Percentiles rank a stretch among this genome's conserved stretches.
Conservation (phyloP, 37 sponge, comb jelly and placozoan species). For the Aphrocallistes beatrix region DNA sequence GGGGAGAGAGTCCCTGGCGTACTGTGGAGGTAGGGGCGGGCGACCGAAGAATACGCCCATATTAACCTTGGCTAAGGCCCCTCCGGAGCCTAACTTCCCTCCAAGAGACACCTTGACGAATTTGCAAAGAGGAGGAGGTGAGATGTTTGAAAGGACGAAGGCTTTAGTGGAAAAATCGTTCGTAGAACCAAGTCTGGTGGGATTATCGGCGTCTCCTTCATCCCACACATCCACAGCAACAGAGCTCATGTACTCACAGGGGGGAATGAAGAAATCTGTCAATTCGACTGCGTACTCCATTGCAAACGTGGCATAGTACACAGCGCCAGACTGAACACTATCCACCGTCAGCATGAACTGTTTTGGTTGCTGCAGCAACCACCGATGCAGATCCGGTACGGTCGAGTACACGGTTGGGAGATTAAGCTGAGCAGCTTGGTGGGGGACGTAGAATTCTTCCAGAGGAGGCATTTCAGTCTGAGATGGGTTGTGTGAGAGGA, state of each 20-base stretch:
- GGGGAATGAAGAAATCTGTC: slow-evolving; percentile 58
- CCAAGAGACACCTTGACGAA: slow-evolving; percentile 47
- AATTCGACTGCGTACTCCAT: slow-evolving; percentile 35
- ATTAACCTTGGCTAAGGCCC: not conserved
- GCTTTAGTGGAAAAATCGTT: slow-evolving; percentile 44
- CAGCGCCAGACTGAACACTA: slow-evolving; percentile 40
- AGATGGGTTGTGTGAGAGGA: not conserved
- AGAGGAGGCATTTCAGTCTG: not conserved
- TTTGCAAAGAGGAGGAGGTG: slow-evolving; percentile 61
- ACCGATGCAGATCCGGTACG: not conserved
- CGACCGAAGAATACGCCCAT: slow-evolving; percentile 3
- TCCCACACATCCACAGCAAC: slow-evolving; percentile 69
- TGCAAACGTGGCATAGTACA: slow-evolving; percentile 42
- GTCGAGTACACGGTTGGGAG: not conserved
- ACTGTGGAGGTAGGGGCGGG: not conserved
- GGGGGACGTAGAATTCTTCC: not conserved
- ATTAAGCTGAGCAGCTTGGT: not conserved
- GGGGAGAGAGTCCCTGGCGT: not conserved
- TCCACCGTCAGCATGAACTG: slow-evolving; percentile 34
- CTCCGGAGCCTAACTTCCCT: not conserved
- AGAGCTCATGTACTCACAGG: slow-evolving; percentile 34
- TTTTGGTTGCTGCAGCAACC: not conserved
- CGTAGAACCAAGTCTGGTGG: slow-evolving; percentile 44
- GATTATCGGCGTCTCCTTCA: slow-evolving; percentile 26
- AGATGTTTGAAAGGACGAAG: slow-evolving; percentile 52